phyloP scores from a whole-genome alignment of 2,113 vertebrate species.

The Catharus fuscescens region DNA sequence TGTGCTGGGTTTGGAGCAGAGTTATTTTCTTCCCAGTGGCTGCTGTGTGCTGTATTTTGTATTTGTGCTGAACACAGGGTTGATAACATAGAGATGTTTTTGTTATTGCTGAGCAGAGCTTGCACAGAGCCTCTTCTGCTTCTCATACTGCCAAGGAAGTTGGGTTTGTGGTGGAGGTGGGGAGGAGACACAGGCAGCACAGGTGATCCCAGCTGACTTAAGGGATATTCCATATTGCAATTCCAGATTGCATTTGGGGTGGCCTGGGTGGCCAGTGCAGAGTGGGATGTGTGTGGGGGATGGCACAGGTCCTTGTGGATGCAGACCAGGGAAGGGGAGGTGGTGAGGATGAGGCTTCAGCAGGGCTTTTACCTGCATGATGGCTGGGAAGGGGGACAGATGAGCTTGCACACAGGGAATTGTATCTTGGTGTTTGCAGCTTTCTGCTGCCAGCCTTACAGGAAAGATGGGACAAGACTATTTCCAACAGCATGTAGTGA shows the following conservation, averaged over 20 bases:
- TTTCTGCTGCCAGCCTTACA: neutral
- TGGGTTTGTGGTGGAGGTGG: neutral
- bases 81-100: neutral
- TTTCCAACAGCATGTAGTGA: neutral
- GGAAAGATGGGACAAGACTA: neutral
- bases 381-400: neutral
- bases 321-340: neutral
- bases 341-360: neutral
- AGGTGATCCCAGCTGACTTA: neutral
- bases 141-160: neutral
- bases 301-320: rapidly evolving
- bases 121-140: neutral
- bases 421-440: neutral
- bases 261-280: neutral
- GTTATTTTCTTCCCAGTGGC: neutral
- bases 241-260: neutral
- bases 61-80: neutral
- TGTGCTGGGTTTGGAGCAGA: neutral
- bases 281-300: rapidly evolving
- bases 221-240: neutral
- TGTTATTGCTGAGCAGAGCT: neutral
- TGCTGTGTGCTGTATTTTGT: neutral
- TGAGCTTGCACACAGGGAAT: neutral
- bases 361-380: neutral
- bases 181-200: neutral